Evolutionary conservation across 2,113 vertebrate genomes (phyloP).

Genomic region (Fulmarus glacialis): DNA sequence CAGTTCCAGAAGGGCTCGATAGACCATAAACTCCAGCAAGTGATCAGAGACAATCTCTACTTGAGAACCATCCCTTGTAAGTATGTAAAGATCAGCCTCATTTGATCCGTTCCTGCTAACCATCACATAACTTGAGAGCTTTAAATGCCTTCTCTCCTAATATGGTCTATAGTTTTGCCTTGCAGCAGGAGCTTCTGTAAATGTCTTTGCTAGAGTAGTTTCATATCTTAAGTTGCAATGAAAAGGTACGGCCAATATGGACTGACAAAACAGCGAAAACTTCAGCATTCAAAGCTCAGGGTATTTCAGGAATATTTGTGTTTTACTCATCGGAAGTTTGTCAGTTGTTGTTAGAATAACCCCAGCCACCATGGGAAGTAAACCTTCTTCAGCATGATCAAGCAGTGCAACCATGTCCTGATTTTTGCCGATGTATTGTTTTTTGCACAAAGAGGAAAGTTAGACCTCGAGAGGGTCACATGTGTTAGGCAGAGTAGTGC

Average conservation of each 20-base stretch:
- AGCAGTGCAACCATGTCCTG: background rate
- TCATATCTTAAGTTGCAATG: background rate
- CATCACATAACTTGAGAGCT: accelerated
- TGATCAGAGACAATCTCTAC: constrained; percentile 99
- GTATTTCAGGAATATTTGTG: background rate
- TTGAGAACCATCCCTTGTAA: constrained; percentile 98
- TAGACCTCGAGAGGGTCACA: background rate
- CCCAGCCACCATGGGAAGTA: background rate
- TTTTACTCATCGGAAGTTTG: background rate
- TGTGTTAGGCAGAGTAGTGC: background rate
- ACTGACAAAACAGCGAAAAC: background rate
- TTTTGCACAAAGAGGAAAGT: background rate
- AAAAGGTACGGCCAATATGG: background rate
- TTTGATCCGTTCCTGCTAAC: background rate
- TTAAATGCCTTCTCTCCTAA: background rate
- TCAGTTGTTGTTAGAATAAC: background rate
- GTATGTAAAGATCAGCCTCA: constrained; percentile 67
- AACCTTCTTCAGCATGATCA: background rate
- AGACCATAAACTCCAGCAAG: constrained; percentile 98
- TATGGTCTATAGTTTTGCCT: background rate
- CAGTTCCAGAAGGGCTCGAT: constrained; percentile 98
- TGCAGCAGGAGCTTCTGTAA: background rate
- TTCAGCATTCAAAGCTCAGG: background rate
- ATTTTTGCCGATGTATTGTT: accelerated
- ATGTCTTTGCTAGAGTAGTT: background rate